These are phyloP conservation scores for Cryptoleucopteryx plumbea DNA, from an alignment of 2,113 vertebrate genomes.

Conservation along the genomic window DNA sequence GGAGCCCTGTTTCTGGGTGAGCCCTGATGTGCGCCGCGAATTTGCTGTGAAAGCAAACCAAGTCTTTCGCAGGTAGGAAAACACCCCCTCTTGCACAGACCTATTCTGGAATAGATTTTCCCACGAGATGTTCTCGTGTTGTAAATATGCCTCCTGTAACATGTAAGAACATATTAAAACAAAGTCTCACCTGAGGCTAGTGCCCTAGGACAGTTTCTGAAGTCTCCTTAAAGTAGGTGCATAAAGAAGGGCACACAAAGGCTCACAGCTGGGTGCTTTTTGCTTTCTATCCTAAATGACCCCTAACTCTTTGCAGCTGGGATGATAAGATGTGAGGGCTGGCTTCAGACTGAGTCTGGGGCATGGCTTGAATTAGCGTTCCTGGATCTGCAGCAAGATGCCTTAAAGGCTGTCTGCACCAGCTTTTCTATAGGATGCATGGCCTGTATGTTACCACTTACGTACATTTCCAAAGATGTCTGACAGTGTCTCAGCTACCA, in stretches of 20 bases:
- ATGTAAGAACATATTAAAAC: background rate
- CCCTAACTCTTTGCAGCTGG: background rate
- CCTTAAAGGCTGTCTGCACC: background rate
- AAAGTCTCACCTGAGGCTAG: background rate
- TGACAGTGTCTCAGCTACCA: background rate
- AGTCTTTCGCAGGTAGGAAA: background rate
- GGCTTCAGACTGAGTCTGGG: background rate
- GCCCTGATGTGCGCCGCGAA: rapidly evolving
- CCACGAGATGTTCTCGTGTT: background rate
- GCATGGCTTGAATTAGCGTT: background rate
- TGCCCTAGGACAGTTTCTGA: background rate
- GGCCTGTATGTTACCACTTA: background rate
- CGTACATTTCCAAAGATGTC: background rate
- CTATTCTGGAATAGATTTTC: background rate
- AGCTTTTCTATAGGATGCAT: background rate
- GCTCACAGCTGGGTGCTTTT: background rate
- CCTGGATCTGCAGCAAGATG: background rate
- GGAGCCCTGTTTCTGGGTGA: background rate
- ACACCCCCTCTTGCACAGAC: background rate
- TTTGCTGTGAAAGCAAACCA: background rate
- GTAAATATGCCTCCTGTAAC: background rate
- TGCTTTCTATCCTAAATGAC: background rate
- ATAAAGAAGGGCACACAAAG: background rate
- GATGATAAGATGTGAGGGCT: background rate
- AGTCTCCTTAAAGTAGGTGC: background rate